These are phyloP conservation scores for Turritopsis dohrnii DNA, from an alignment of 30 jellyfish, hydroid and myxozoan species.

Conservation along the genomic window DNA sequence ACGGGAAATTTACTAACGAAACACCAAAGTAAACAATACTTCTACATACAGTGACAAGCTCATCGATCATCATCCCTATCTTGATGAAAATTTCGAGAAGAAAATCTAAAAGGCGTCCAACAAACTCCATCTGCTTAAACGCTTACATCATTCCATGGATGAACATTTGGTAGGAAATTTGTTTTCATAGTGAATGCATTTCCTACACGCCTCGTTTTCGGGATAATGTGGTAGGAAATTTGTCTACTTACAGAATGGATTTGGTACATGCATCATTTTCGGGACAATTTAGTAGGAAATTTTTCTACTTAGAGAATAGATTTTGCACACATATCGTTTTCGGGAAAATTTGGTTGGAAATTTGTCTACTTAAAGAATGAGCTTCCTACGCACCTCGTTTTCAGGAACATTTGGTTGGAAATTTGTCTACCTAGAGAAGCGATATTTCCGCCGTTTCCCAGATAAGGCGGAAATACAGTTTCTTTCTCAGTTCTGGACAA, in stretches of 20 bases:
- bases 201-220: not conserved
- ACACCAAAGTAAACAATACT: no score
- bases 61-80: no score
- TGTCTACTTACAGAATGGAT: not conserved
- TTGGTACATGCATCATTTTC: not conserved
- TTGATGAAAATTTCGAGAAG: no score
- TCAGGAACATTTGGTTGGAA: not conserved
- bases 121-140: no score
- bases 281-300: no score
- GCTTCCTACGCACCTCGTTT: not conserved
- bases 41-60: no score
- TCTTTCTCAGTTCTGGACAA: not conserved
- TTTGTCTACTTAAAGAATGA: not conserved
- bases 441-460: not conserved
- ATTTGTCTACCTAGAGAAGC: not conserved
- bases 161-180: no score
- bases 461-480: no score
- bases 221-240: not conserved
- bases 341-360: not conserved
- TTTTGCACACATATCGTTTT: not conserved
- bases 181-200: not conserved
- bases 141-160: no score
- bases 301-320: not conserved
- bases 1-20: no score
- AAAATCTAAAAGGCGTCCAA: no score